A percentile compares a stretch with the other conserved stretches of the same genome.
Evolutionary conservation across 2,797 vertebrate species (phyloP).

Genomic region (Heterohyrax brucei): DNA sequence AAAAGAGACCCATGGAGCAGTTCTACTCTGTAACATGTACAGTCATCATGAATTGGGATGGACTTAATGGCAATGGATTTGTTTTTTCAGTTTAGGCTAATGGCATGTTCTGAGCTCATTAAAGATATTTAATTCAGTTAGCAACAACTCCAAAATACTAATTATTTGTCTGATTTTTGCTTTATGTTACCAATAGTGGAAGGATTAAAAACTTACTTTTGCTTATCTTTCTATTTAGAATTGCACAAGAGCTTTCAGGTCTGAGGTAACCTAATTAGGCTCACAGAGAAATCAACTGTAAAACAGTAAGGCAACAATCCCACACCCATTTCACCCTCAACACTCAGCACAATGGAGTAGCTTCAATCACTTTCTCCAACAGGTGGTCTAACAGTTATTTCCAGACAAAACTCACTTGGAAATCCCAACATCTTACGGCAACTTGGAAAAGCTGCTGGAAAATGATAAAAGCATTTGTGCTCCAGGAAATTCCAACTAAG

Average conservation of each 20-base stretch:
- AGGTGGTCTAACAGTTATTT: neutral
- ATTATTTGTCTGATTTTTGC: neutral
- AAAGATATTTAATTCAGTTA: neutral
- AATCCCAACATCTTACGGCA: neutral
- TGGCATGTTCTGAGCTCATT: neutral
- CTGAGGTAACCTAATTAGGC: neutral
- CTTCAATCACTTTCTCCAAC: neutral
- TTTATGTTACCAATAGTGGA: neutral
- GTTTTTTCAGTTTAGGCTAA: neutral
- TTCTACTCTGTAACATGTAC: too few relatives aligned
- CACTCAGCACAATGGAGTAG: neutral
- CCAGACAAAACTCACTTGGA: neutral
- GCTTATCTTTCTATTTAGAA: conserved; percentile 11
- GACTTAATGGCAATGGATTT: too few relatives aligned
- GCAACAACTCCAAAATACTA: neutral
- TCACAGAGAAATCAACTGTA: neutral
- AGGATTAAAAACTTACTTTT: neutral
- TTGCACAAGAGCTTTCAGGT: neutral
- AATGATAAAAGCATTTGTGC: neutral
- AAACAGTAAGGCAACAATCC: neutral
- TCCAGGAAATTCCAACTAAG: neutral
- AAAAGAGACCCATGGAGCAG: too few relatives aligned
- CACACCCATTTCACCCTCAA: neutral
- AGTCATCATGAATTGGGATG: too few relatives aligned
- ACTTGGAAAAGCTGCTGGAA: neutral